phyloP scores from a whole-genome alignment of 2,888 invertebrate genomes.

The Zaprionus lineosus region DNA sequence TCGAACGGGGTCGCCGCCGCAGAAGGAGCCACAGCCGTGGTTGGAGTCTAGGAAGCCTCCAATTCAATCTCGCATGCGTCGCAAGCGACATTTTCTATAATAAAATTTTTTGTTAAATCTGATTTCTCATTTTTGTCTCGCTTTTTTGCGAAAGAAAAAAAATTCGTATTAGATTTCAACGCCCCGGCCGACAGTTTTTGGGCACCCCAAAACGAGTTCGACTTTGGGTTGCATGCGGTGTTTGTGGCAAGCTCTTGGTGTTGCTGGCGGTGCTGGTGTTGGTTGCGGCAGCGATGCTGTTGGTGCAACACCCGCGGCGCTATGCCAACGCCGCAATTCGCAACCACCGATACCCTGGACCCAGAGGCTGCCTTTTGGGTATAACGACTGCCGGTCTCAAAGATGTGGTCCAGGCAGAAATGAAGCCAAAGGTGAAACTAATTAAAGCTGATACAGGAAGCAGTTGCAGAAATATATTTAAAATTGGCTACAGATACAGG shows the following conservation, averaged over 20 bases:
- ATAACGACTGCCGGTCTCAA: too few species aligned
- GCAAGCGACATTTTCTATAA: slow-evolving; percentile 18
- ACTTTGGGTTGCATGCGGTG: slow-evolving; percentile 15
- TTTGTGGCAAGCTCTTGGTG: slow-evolving; percentile 20
- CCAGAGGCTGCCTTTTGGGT: too few species aligned
- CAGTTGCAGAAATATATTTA: too few species aligned
- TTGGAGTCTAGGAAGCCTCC: slow-evolving; percentile 52
- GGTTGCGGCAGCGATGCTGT: slow-evolving; percentile 26
- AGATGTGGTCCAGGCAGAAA: too few species aligned
- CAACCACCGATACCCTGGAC: slow-evolving; percentile 10
- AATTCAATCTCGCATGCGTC: slow-evolving; percentile 43
- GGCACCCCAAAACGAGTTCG: slow-evolving; percentile 55
- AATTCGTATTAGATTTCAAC: slow-evolving; percentile 69
- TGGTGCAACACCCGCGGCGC: slow-evolving; percentile 63
- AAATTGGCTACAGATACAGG: too few species aligned
- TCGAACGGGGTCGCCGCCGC: slow-evolving; percentile 27
- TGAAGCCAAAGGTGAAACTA: background rate
- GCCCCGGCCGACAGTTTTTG: slow-evolving; percentile 30
- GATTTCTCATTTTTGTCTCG: background rate
- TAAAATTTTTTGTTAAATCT: slow-evolving; percentile 3
- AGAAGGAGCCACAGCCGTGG: background rate
- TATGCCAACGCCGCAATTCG: slow-evolving; percentile 44
- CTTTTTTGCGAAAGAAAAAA: slow-evolving; percentile 48
- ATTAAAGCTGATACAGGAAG: too few species aligned
- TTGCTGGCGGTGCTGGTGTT: slow-evolving; percentile 8